Conservation (phyloP, 2,113 vertebrate genomes). For the Brevimyrus niger region DNA sequence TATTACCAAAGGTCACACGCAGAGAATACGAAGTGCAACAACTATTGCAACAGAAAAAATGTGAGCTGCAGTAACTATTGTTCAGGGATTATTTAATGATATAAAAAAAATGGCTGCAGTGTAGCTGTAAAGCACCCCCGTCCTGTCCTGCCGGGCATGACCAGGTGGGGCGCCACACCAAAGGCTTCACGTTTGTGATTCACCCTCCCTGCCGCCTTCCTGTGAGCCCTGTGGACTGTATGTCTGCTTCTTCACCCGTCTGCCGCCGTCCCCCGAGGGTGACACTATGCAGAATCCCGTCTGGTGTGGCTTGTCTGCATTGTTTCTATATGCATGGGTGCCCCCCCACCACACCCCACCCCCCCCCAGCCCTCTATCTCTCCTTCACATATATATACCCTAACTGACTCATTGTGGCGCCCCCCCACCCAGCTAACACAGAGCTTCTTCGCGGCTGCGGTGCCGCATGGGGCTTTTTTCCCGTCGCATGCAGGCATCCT, state of each 20-base stretch:
- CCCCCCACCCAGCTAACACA: constrained; percentile 44
- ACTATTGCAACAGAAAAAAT: background rate
- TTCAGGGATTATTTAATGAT: background rate
- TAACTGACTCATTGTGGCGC: background rate
- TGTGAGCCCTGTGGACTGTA: background rate
- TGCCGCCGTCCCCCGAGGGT: background rate
- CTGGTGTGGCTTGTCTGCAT: background rate
- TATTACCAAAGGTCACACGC: background rate
- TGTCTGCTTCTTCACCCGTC: background rate
- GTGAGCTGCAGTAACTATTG: background rate
- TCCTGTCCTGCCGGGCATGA: background rate
- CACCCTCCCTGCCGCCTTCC: background rate
- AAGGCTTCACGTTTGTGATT: background rate
- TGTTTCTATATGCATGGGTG: background rate
- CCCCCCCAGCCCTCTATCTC: background rate
- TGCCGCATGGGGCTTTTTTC: constrained; percentile 34
- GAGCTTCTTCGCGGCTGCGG: constrained; percentile 35
- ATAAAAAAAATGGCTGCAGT: background rate
- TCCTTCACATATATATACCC: background rate
- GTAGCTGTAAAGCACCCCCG: background rate
- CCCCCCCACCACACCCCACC: background rate
- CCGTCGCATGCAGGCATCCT: constrained; percentile 16
- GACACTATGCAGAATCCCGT: background rate
- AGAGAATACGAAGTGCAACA: background rate
- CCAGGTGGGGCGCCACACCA: background rate